Conservation (phyloP, 2,113 vertebrate genomes). For the Heliornis fulica region DNA sequence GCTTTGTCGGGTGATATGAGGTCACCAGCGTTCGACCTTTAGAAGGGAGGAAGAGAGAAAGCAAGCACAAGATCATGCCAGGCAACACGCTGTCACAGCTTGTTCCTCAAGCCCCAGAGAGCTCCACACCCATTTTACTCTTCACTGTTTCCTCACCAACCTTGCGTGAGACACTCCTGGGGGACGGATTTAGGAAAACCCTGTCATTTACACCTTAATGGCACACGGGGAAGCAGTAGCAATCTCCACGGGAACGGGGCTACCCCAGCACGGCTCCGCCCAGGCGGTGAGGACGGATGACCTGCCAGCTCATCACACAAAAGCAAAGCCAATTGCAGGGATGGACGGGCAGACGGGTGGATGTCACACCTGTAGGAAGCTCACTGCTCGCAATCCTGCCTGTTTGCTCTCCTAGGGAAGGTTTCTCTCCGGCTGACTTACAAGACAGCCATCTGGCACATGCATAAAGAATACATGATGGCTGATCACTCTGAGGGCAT, state of each 20-base stretch:
- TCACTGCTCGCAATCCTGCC: background rate
- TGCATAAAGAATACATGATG: slow-evolving; percentile 18
- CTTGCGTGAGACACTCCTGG: slow-evolving; percentile 8
- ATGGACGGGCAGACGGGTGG: background rate
- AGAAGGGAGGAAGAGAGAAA: slow-evolving; percentile 6
- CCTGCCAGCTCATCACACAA: background rate
- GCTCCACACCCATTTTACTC: slow-evolving; percentile 40
- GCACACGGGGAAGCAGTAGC: background rate
- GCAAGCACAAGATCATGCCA: background rate
- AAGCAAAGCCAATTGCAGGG: background rate
- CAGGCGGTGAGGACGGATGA: background rate
- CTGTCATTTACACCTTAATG: background rate
- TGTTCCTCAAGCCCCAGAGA: slow-evolving; percentile 44
- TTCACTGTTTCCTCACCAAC: slow-evolving; percentile 14
- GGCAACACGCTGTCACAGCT: background rate
- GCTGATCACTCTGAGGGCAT: slow-evolving; percentile 26
- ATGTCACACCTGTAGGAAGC: background rate
- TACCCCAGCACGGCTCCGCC: background rate
- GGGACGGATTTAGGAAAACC: slow-evolving; percentile 28
- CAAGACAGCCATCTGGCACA: slow-evolving; percentile 29
- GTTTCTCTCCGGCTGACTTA: slow-evolving; percentile 2
- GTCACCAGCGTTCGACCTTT: background rate
- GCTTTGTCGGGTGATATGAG: background rate
- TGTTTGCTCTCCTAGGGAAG: background rate
- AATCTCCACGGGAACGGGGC: background rate